phyloP scores from a whole-genome alignment of 2,113 vertebrate species.

The Hemiprocne comata region DNA sequence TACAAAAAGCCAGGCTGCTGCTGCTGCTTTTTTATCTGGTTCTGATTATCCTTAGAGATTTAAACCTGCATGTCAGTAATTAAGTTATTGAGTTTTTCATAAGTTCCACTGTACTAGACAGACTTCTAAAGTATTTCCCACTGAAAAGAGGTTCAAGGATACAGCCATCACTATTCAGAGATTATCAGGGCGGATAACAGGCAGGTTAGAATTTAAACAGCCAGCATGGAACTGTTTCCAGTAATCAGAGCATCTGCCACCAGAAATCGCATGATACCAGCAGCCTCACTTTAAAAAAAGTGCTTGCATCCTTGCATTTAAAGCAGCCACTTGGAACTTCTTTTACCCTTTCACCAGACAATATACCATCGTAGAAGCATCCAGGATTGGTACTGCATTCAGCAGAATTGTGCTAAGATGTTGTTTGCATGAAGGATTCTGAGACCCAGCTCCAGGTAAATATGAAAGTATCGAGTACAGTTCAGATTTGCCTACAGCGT shows the following conservation, averaged over 20 bases:
- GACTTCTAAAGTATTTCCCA: not conserved
- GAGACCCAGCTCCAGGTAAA: not conserved
- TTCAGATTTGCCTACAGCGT: not conserved
- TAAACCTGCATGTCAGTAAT: not conserved
- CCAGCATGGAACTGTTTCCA: not conserved
- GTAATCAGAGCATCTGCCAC: not conserved
- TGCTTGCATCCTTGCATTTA: not conserved
- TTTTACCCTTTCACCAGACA: not conserved
- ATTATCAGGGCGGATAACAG: not conserved
- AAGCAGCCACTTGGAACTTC: not conserved
- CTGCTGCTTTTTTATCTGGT: not conserved
- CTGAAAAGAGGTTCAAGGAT: not conserved
- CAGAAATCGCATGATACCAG: not conserved
- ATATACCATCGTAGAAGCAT: not conserved
- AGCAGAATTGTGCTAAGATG: constrained; percentile 1
- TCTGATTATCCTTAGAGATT: not conserved
- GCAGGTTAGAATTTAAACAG: not conserved
- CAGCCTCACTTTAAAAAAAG: not conserved
- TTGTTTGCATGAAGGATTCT: constrained; percentile 9
- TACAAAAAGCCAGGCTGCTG: not conserved
- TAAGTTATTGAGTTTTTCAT: not conserved
- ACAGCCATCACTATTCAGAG: not conserved
- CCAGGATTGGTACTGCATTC: constrained; percentile 11
- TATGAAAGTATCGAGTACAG: not conserved
- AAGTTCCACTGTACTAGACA: not conserved